Evolutionary conservation across 2,888 invertebrate species (phyloP).

Genomic region (Melanchra persicariae): DNA sequence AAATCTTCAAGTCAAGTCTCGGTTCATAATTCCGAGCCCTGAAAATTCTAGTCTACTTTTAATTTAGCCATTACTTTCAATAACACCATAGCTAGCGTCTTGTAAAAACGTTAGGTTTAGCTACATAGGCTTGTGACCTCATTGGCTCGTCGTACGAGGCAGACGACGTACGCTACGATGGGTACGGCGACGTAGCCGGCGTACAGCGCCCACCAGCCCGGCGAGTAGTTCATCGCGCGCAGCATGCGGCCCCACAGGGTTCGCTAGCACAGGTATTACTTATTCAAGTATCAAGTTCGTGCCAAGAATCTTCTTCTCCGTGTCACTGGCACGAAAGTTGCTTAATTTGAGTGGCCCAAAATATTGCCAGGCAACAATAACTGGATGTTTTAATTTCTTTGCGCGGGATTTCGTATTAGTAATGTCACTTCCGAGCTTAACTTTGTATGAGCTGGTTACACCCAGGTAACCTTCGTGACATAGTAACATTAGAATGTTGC

Average conservation of each 20-base stretch:
- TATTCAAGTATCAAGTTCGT: background rate
- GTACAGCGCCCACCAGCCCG: conserved; percentile 95
- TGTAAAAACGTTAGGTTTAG: conserved; percentile 4
- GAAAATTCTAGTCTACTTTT: background rate
- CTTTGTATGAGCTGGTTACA: too few species aligned
- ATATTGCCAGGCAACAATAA: too few species aligned
- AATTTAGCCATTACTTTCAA: background rate
- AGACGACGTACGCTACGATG: conserved; percentile 92
- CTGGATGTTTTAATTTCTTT: background rate
- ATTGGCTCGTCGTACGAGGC: conserved; percentile 91
- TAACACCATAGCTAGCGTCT: background rate
- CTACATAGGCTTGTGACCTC: conserved; percentile 90
- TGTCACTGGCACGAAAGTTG: too few species aligned
- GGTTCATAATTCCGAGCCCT: background rate
- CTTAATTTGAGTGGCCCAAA: too few species aligned
- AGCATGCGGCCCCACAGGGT: conserved; percentile 94
- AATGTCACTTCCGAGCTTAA: background rate
- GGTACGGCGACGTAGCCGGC: conserved; percentile 94
- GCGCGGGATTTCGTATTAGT: too few species aligned
- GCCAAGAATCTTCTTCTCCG: too few species aligned
- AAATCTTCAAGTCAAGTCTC: background rate
- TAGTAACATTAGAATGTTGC: background rate
- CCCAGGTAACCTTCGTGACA: too few species aligned
- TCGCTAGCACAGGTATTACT: conserved; percentile 68
- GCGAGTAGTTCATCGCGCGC: conserved; percentile 94